Base-by-base conservation (phyloP, 2,113 vertebrate species). In the Falcunculus frontatus region DNA sequence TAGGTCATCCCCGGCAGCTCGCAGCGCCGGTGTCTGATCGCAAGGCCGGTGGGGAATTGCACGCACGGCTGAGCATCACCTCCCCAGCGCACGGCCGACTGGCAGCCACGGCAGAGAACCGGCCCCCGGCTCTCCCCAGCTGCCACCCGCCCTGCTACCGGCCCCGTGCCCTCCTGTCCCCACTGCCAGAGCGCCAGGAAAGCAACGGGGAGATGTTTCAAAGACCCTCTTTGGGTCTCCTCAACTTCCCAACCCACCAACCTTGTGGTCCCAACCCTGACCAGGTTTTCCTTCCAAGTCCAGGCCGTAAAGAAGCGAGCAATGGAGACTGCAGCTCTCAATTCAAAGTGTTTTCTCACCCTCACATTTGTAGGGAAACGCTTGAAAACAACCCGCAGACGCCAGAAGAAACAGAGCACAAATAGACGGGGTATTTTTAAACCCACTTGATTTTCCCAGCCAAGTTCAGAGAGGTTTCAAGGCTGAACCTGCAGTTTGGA, bases 1-100 rank as follows among this genome's bases (percentile, higher is more conserved):
- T 98, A 98, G 98, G 98, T 98, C 98, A 98, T 69, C 37, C 91
- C 87, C 6, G 18, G 97, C 97, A 96, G 95, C 93, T 91, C 62
- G 9, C 87, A 41, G 76, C 13, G 87, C 96, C 82, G 55, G 93
- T 94, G 95, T 85, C 91, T 94, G 93, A 82, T 73, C 49, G n/a
- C 33, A 1, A n/a, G 94, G 96, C 95, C 87, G 64, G 95, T 87
- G 93, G 92, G 93, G 83, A 93, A 94, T 26, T 29, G 87, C 91
- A 95, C 49, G 89, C 95, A 89, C 41, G 91, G 94, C 95, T 96
- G 86, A 84, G 89, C 91, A 94, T 96, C 87, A 2, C 82, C 92
- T 85, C 96, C 88, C 87, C 87, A 47, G 59, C 75, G 20, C 47
- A 39, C 63, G 16, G 90, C 96, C 72, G 75, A 35, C 78, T 84